Conservation (phyloP, 35 echinoderm and acorn worm species). For the Ptychodera flava region DNA sequence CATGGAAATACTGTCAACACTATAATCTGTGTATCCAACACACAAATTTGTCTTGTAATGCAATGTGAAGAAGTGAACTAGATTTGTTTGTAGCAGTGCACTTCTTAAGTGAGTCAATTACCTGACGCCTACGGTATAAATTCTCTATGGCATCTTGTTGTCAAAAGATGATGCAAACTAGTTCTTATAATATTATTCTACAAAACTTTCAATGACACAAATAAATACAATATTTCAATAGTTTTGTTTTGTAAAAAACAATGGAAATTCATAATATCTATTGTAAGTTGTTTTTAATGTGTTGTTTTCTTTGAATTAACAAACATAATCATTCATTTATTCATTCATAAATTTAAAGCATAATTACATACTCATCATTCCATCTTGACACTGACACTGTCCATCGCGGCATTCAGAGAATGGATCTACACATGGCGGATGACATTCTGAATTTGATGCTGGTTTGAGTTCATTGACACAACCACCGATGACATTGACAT, state of each 20-base stretch:
- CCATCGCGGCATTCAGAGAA: conserved; percentile 27
- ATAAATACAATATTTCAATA: not conserved
- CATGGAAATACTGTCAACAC: not conserved
- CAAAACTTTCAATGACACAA: not conserved
- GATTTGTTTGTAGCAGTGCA: not conserved
- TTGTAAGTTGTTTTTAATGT: not conserved
- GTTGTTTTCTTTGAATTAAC: not conserved
- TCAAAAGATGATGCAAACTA: too few species aligned
- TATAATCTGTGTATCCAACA: not conserved
- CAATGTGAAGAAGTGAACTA: not conserved
- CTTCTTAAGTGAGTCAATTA: too few species aligned
- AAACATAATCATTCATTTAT: not conserved
- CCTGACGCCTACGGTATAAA: too few species aligned
- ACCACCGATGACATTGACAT: conserved; percentile 37
- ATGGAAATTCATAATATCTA: not conserved
- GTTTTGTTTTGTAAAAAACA: not conserved
- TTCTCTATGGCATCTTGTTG: too few species aligned
- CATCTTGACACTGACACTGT: conserved; percentile 32
- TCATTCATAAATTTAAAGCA: not conserved
- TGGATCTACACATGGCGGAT: conserved; percentile 24
- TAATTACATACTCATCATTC: conserved; percentile 33
- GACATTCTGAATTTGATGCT: conserved; percentile 21
- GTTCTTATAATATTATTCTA: not conserved
- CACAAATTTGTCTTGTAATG: not conserved
- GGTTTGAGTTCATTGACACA: conserved; percentile 29